Conservation (phyloP, 1,140 invertebrate species). For the Eulimnadia texana region DNA sequence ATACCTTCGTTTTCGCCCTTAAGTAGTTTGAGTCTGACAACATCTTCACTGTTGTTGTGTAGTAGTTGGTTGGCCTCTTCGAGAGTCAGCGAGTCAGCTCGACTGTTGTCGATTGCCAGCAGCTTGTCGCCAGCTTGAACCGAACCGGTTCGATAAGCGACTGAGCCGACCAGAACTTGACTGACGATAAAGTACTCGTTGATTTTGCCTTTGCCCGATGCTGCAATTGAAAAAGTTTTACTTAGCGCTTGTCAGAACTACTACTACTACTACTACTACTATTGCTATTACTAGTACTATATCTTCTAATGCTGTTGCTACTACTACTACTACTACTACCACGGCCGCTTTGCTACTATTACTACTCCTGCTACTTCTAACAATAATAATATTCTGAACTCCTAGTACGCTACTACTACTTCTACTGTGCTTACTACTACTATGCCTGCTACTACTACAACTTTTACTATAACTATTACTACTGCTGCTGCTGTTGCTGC, state of each 20-base stretch:
- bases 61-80: conserved; percentile 61
- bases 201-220: conserved; percentile 23
- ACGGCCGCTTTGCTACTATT: too few relatives aligned
- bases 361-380: too few relatives aligned
- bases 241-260: too few relatives aligned
- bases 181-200: conserved; percentile 59
- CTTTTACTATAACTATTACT: too few relatives aligned
- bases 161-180: conserved; percentile 72
- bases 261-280: too few relatives aligned
- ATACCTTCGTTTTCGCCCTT: conserved; percentile 38
- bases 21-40: conserved; percentile 56
- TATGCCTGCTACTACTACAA: too few relatives aligned
- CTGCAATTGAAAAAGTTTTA: not conserved
- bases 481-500: not conserved
- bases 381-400: not conserved
- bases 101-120: conserved; percentile 71
- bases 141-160: conserved; percentile 76
- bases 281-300: too few relatives aligned
- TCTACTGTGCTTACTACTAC: too few relatives aligned
- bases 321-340: too few relatives aligned
- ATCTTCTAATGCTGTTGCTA: too few relatives aligned
- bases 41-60: conserved; percentile 46
- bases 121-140: conserved; percentile 71
- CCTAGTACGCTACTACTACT: not conserved
- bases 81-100: conserved; percentile 51